Percentiles rank a stretch among this genome's conserved stretches.
These are phyloP conservation scores for Machimus atricapillus DNA, from an alignment of 2,888 invertebrate genomes.

Conservation along the genomic window DNA sequence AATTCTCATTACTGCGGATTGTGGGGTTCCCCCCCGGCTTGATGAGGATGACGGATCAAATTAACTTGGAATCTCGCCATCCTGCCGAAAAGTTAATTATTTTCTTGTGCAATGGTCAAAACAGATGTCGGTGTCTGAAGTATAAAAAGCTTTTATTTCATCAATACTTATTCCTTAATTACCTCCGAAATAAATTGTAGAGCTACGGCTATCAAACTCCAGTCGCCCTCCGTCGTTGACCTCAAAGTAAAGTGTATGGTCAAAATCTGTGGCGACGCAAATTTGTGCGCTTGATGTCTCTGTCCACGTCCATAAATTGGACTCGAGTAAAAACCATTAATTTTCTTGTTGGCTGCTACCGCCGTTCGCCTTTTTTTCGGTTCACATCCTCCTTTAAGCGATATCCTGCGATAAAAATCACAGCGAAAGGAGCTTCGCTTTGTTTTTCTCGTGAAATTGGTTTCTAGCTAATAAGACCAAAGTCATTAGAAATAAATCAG, in stretches of 20 bases:
- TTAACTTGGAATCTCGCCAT: not conserved
- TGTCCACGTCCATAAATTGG: conserved; percentile 37
- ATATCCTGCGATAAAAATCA: conserved; percentile 46
- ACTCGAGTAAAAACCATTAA: conserved; percentile 43
- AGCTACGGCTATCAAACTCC: not conserved
- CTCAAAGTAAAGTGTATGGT: not conserved
- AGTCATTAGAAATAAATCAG: conserved; percentile 53
- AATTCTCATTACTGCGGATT: conserved; percentile 8
- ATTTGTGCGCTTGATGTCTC: conserved; percentile 7
- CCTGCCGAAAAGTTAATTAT: not conserved
- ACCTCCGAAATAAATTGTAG: not conserved
- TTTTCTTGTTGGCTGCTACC: conserved; percentile 21
- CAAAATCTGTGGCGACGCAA: conserved; percentile 7
- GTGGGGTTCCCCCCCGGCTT: not conserved
- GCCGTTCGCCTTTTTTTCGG: conserved; percentile 32
- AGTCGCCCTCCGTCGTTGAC: not conserved
- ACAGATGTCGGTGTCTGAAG: not conserved
- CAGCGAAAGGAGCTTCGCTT: conserved; percentile 42
- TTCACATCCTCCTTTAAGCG: conserved; percentile 31
- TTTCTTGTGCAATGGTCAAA: not conserved
- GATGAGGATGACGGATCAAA: not conserved
- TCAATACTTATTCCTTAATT: not conserved
- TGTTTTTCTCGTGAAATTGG: conserved; percentile 50
- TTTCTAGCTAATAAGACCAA: conserved; percentile 52
- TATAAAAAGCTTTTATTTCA: not conserved